phyloP scores from a whole-genome alignment of 1,140 invertebrate species.

The Agraylea sexmaculata region DNA sequence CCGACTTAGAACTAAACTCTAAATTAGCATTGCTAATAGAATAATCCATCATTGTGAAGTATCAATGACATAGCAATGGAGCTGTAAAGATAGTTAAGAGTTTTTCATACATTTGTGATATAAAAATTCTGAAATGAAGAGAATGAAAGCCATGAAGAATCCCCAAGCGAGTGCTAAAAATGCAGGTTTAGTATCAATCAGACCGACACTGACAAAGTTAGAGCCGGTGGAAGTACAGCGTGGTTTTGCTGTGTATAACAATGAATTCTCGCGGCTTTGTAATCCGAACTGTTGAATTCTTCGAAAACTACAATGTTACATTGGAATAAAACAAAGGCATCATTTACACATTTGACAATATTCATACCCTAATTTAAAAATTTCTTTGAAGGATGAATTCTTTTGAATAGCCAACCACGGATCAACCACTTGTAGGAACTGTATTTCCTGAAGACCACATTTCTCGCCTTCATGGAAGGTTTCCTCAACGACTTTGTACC shows the following conservation, averaged over 20 bases:
- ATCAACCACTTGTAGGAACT: conserved; percentile 40
- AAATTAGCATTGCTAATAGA: conserved; percentile 8
- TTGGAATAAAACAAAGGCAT: conserved; percentile 1
- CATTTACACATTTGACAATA: conserved; percentile 4
- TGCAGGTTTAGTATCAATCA: conserved; percentile 38
- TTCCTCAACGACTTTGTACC: conserved; percentile 46
- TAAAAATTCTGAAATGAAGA: conserved; percentile 21
- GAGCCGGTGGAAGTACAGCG: conserved; percentile 32
- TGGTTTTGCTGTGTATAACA: conserved; percentile 45
- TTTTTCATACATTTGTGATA: background rate
- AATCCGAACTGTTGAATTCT: conserved; percentile 46
- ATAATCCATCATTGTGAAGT: background rate
- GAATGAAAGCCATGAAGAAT: conserved; percentile 23
- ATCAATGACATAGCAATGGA: background rate
- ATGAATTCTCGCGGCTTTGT: conserved; percentile 36
- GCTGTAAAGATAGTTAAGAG: background rate
- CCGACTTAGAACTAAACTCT: background rate
- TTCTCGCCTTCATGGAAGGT: conserved; percentile 52
- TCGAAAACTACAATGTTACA: conserved; percentile 39
- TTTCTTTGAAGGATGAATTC: conserved; percentile 47
- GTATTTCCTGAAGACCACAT: conserved; percentile 49
- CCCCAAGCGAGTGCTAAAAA: conserved; percentile 33
- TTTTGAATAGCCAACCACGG: conserved; percentile 42
- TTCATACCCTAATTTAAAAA: conserved; percentile 44
- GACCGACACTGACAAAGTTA: conserved; percentile 41